Evolutionary conservation across 1,140 invertebrate species (phyloP), one percentile per base, ranked within the genome.

Genomic region (Hydropsyche tenuis): DNA sequence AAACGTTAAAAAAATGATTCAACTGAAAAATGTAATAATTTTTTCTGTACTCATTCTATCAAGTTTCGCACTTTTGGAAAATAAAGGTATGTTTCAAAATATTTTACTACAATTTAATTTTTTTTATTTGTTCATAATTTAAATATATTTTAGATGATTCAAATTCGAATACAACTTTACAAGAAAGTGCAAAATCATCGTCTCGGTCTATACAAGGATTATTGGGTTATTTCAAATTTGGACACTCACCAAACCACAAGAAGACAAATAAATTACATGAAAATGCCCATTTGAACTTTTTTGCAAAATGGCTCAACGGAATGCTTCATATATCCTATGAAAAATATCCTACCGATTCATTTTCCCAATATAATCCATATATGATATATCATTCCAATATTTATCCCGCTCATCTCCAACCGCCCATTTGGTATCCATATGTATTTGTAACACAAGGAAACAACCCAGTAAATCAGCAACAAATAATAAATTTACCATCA

Each of bases 221-320:
- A n/a, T 63, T 78, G 9, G 72, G 74, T 25, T 78, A 76, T 30
- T 53, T 73, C 60, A 70, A 70, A 5, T 73, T 77, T 4, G 76
- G 69, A 4, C 73, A 77, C 43, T 43, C 30, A 11, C 23, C 69
- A 12, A 66, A 68, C 46, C 75, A 68, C 7, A 74, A 9, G 69
- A 64, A 43, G 73, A 74, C 14, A 70, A 42, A 43, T 37, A 71
- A 9, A 65, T 73, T 46, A 16, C 18, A 48, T 20, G 76, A 75
- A 30, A 75, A 22, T 18, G 6, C 71, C 14, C 43, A 75, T 7
- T 46, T 77, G 0, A 73, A 75, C 18, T 22, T 73, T 14, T 73
- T 77, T 48, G 62, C 73, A 5, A 77, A 56, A 66, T 51, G 75
- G 9, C 75, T 77, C 42, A 72, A 77, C 30, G 51, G 46, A 12